Conservation (phyloP, 2,113 vertebrate genomes). For the Tringa solitaria region DNA sequence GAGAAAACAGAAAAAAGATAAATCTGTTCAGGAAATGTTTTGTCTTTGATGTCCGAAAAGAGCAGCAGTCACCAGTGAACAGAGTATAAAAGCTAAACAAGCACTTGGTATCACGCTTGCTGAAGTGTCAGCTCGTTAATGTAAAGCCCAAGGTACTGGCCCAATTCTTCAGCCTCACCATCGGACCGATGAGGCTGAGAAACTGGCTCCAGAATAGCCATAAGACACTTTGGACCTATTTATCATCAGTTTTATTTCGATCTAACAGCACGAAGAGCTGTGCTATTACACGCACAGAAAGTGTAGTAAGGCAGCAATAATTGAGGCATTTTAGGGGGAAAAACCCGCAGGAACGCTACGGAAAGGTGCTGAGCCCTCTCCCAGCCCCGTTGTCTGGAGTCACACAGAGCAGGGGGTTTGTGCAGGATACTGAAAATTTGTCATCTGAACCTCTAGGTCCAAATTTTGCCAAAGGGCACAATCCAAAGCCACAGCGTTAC, state of each 20-base stretch:
- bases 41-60: neutral
- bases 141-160: neutral
- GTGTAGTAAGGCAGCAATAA: slow-evolving; percentile 39
- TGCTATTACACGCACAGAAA: neutral
- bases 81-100: neutral
- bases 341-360: neutral
- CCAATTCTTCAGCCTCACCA: neutral
- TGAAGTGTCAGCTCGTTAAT: neutral
- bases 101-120: neutral
- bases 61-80: neutral
- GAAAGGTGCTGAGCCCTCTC: neutral
- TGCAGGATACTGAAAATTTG: fast-evolving
- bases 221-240: slow-evolving; percentile 28
- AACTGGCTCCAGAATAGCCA: neutral
- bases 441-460: neutral
- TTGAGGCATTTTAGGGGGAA: neutral
- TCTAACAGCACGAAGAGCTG: neutral
- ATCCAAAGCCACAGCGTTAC: fast-evolving
- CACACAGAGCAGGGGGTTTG: neutral
- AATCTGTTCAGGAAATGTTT: neutral
- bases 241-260: neutral
- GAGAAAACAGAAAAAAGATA: neutral
- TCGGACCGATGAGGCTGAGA: neutral
- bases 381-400: neutral
- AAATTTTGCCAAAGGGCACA: neutral